Evolutionary conservation across 2,113 vertebrate species (phyloP).

Genomic region (Gopherus evgoodei): DNA sequence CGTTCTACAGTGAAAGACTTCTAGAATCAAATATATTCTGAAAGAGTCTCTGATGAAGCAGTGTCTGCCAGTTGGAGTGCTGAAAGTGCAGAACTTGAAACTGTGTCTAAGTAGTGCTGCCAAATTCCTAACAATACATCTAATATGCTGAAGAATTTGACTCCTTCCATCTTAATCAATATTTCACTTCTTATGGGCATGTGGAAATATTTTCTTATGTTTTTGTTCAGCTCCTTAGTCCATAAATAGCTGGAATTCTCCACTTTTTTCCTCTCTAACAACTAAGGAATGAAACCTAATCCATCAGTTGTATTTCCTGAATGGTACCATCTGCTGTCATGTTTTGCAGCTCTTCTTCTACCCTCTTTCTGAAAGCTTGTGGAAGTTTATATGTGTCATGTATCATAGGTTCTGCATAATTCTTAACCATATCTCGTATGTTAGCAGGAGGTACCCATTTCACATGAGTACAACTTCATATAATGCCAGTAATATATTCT

Average conservation of each 20-base stretch:
- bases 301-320: not conserved
- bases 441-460: not conserved
- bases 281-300: not conserved
- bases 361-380: no score
- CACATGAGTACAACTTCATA: not conserved
- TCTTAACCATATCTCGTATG: not conserved
- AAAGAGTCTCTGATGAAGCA: not conserved
- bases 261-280: not conserved
- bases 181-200: not conserved
- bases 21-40: not conserved
- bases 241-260: not conserved
- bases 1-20: not conserved
- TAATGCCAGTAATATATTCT: not conserved
- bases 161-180: not conserved
- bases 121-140: not conserved
- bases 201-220: not conserved
- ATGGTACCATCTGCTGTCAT: not conserved
- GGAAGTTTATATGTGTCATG: not conserved
- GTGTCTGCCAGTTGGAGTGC: not conserved
- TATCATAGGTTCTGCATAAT: not conserved
- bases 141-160: not conserved
- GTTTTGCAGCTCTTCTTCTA: not conserved
- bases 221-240: not conserved
- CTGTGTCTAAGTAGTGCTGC: not conserved
- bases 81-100: not conserved